Conservation (phyloP, 2,113 vertebrate species). For the Suncus etruscus region DNA sequence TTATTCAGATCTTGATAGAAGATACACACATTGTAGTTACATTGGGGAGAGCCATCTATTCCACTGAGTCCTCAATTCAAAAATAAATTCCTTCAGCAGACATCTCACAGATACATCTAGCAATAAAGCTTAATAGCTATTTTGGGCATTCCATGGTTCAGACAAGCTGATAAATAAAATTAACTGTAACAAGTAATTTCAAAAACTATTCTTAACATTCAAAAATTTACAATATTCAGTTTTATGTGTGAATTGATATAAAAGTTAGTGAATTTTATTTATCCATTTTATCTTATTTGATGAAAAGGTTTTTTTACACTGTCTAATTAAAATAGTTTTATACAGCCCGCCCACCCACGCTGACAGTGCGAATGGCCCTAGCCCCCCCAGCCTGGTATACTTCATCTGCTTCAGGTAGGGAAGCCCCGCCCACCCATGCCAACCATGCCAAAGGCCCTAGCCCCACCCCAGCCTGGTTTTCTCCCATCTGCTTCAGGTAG, state of each 20-base stretch:
- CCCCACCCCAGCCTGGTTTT: no score
- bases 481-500: no score
- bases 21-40: neutral
- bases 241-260: neutral
- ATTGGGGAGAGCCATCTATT: neutral
- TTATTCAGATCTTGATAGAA: neutral
- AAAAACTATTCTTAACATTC: conserved; percentile 5
- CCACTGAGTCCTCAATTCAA: neutral
- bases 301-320: conserved; percentile 16
- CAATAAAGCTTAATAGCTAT: neutral
- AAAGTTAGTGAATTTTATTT: neutral
- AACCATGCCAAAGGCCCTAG: no score
- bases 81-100: neutral
- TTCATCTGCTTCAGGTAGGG: no score
- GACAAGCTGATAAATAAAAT: conserved; percentile 35
- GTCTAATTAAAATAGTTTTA: neutral
- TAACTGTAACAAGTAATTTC: conserved; percentile 11
- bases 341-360: no score
- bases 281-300: conserved; percentile 7
- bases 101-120: neutral
- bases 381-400: no score
- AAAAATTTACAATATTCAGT: neutral
- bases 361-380: no score
- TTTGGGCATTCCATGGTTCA: neutral
- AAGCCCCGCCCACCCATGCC: no score